Evolutionary conservation across 2,113 vertebrate species (phyloP).

Genomic region (Pampusana beccarii): DNA sequence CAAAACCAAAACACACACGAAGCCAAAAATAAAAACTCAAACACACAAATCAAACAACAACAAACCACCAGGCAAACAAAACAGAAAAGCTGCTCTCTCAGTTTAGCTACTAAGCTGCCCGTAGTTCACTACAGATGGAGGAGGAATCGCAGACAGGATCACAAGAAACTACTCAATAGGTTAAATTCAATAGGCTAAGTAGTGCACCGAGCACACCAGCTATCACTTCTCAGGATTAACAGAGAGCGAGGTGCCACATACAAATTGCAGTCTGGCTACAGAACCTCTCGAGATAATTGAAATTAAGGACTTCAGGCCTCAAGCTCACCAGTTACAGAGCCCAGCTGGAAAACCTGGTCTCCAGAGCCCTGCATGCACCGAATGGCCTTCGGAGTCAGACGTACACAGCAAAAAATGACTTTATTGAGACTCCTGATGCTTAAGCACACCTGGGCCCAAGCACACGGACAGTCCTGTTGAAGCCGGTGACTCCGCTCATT

Average conservation of each 20-base stretch:
- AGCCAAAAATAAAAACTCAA: neutral
- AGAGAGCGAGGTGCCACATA: neutral
- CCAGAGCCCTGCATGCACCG: neutral
- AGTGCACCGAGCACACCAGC: neutral
- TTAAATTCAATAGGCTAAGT: neutral
- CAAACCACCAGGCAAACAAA: neutral
- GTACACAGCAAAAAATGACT: neutral
- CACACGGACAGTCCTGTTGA: neutral
- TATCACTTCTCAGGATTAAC: neutral
- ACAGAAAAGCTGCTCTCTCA: neutral
- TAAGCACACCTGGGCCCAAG: neutral
- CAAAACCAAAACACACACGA: neutral
- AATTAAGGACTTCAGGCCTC: neutral
- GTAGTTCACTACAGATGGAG: neutral
- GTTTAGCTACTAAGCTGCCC: neutral
- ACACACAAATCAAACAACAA: no score
- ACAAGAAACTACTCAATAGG: neutral
- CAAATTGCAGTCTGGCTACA: neutral
- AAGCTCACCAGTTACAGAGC: neutral
- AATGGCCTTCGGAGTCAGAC: fast-evolving
- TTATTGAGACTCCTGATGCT: neutral
- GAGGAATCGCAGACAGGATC: neutral
- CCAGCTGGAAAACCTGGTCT: neutral
- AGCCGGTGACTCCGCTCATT: neutral
- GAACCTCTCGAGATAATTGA: neutral